Evolutionary conservation across 2,797 vertebrate species (phyloP).

Genomic region (Threskiornis aethiopicus): DNA sequence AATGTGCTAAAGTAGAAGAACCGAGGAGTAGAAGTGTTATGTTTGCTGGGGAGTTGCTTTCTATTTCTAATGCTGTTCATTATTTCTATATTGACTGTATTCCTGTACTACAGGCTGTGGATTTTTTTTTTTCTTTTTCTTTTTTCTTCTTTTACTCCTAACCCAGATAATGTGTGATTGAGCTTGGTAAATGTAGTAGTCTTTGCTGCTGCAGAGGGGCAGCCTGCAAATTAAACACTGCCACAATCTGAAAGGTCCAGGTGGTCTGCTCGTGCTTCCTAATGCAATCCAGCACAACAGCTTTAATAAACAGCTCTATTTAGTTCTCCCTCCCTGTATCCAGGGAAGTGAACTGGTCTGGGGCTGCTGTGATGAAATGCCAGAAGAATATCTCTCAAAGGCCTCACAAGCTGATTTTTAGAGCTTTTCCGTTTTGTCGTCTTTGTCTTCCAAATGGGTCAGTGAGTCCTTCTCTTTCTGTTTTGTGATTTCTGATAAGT

Average conservation of each 20-base stretch:
- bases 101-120: slow-evolving; percentile 36
- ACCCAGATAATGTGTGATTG: slow-evolving; percentile 71
- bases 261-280: slow-evolving; percentile 81
- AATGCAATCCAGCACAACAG: slow-evolving; percentile 83
- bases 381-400: slow-evolving; percentile 84
- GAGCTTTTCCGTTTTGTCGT: slow-evolving; percentile 81
- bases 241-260: slow-evolving; percentile 83
- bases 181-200: slow-evolving; percentile 74
- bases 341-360: slow-evolving; percentile 82
- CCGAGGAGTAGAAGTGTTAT: slow-evolving; percentile 50
- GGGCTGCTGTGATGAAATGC: slow-evolving; percentile 85
- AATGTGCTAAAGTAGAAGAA: slow-evolving; percentile 64
- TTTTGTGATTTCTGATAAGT: slow-evolving; percentile 74
- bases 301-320: slow-evolving; percentile 88
- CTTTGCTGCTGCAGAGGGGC: slow-evolving; percentile 74
- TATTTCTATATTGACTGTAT: slow-evolving; percentile 67
- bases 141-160: slow-evolving; percentile 60
- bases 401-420: slow-evolving; percentile 83
- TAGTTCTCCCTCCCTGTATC: slow-evolving; percentile 81
- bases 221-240: slow-evolving; percentile 82
- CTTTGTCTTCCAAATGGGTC: slow-evolving; percentile 88
- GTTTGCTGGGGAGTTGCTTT: slow-evolving; percentile 57
- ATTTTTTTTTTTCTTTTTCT: not conserved
- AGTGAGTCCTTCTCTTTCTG: slow-evolving; percentile 82
- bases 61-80: slow-evolving; percentile 58